A percentile compares a stretch with the other conserved stretches of the same genome.
Conservation (phyloP, 1,140 invertebrate genomes). For the Drosophila sp. region DNA sequence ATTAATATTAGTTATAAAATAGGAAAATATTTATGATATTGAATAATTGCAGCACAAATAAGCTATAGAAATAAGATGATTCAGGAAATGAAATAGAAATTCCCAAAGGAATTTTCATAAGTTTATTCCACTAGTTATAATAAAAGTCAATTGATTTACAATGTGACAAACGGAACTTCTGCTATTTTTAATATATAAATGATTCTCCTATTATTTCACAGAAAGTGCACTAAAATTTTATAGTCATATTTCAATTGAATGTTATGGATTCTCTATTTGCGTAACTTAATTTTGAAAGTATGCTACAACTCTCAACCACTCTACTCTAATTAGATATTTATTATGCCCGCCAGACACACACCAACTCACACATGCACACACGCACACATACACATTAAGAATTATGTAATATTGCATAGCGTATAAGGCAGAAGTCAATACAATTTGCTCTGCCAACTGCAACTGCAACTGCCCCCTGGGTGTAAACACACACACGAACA, state of each 20-base stretch:
- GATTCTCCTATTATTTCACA: no score
- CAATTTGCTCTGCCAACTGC: constrained; percentile 56
- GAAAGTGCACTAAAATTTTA: neutral
- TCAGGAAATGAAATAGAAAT: no score
- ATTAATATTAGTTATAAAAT: neutral
- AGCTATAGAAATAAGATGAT: no score
- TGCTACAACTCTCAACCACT: constrained; percentile 23
- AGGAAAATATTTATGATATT: neutral
- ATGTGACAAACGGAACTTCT: no score
- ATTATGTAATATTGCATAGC: constrained; percentile 48
- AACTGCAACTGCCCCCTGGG: constrained; percentile 32
- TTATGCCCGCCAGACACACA: constrained; percentile 53
- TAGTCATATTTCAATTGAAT: constrained; percentile 13
- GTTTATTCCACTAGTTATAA: neutral
- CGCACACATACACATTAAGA: constrained; percentile 13
- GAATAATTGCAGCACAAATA: no score
- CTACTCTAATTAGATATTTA: constrained; percentile 73
- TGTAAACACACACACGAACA: constrained; percentile 17
- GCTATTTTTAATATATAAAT: no score
- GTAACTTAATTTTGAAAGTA: constrained; percentile 26
- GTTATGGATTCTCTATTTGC: constrained; percentile 14
- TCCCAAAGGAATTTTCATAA: neutral
- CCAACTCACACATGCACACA: constrained; percentile 5
- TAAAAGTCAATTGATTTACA: no score
- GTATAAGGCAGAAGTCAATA: constrained; percentile 68